These are phyloP conservation scores for Amia ocellicauda DNA, from an alignment of 2,113 vertebrate species.

Conservation along the genomic window DNA sequence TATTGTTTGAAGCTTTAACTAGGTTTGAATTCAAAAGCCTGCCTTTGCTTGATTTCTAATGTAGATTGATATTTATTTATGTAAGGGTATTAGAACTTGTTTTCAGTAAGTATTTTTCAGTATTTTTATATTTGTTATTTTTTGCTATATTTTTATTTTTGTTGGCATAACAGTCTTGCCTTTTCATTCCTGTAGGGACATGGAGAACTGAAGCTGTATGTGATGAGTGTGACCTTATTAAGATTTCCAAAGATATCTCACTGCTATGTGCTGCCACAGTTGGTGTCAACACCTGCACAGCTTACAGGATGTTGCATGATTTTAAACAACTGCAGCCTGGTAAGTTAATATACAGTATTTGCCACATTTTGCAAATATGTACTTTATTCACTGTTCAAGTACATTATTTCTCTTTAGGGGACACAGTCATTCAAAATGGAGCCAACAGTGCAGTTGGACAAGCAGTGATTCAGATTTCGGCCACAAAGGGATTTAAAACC, in stretches of 20 bases:
- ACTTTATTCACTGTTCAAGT: not conserved
- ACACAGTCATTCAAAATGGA: conserved; percentile 51
- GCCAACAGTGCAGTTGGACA: conserved; percentile 52
- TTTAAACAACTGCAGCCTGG: conserved; percentile 40
- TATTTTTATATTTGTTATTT: no score
- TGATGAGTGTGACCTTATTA: conserved; percentile 32
- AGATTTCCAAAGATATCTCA: conserved; percentile 39
- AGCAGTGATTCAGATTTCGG: conserved; percentile 49
- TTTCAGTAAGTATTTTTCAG: no score
- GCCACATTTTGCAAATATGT: not conserved
- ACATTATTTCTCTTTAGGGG: conserved; percentile 28
- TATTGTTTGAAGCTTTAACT: no score
- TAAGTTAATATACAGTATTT: conserved; percentile 14
- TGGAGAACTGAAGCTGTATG: conserved; percentile 51
- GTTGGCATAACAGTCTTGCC: no score
- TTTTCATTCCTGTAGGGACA: conserved; percentile 35
- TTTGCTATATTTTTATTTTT: no score
- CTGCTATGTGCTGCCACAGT: conserved; percentile 45
- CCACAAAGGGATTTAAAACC: conserved; percentile 39
- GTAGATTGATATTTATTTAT: no score
- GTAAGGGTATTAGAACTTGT: no score
- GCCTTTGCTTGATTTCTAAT: no score
- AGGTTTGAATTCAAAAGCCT: no score
- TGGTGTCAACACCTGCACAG: conserved; percentile 51
- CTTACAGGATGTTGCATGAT: conserved; percentile 50